Evolutionary conservation across 2,113 vertebrate genomes (phyloP).

Genomic region (Illadopsis cleaveri): DNA sequence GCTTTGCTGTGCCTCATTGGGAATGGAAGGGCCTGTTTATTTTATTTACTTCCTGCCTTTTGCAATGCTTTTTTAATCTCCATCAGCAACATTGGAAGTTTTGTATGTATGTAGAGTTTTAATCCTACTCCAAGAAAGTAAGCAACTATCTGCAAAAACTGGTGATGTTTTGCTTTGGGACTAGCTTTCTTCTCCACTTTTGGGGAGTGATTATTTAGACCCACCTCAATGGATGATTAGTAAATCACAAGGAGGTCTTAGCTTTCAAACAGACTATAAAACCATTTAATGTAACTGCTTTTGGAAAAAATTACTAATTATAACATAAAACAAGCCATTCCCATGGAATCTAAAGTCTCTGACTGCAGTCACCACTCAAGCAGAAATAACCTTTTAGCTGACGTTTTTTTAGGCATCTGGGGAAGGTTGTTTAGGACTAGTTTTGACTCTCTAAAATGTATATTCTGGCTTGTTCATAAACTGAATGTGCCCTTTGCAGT

Average conservation of each 20-base stretch:
- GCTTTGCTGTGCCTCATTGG: background rate
- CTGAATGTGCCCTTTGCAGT: background rate
- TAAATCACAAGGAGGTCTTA: background rate
- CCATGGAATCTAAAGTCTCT: background rate
- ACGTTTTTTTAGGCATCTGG: background rate
- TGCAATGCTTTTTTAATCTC: background rate
- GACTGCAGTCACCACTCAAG: background rate
- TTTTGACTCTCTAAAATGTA: background rate
- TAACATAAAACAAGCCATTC: background rate
- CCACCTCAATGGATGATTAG: background rate
- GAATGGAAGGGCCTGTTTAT: background rate
- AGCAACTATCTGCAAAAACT: background rate
- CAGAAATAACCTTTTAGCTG: conserved; percentile 10
- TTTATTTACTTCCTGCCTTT: background rate
- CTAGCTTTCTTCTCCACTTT: background rate
- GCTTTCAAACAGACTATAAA: background rate
- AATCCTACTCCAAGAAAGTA: background rate
- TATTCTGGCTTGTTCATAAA: background rate
- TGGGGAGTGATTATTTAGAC: background rate
- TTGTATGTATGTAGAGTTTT: background rate
- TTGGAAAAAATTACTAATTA: conserved; percentile 22
- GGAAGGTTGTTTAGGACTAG: background rate
- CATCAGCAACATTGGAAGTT: background rate
- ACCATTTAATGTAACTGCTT: background rate
- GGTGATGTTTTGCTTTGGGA: background rate